Evolutionary conservation across 2,113 vertebrate species (phyloP).

Genomic region (Nestor notabilis): DNA sequence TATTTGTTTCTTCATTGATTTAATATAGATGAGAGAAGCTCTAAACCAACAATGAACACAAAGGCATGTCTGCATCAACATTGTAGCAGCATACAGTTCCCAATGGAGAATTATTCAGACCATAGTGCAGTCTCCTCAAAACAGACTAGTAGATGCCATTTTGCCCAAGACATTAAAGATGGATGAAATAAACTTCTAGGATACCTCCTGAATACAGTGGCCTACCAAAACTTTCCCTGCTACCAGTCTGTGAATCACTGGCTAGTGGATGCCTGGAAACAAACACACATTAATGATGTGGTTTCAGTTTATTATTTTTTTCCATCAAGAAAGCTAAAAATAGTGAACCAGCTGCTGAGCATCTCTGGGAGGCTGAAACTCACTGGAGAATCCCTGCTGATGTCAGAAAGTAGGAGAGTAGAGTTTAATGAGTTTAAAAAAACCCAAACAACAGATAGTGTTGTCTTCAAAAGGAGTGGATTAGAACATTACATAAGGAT

Average conservation of each 20-base stretch:
- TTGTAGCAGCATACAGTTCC: neutral
- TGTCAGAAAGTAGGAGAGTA: constrained; percentile 5
- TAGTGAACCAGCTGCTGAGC: constrained; percentile 29
- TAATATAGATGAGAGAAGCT: neutral
- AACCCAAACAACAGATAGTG: neutral
- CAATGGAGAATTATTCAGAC: neutral
- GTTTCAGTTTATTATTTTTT: neutral
- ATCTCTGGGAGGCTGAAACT: neutral
- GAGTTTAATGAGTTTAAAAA: neutral
- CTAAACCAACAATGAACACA: neutral
- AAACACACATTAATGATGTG: neutral
- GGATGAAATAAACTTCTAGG: constrained; percentile 10
- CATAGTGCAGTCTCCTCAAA: neutral
- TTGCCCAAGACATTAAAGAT: neutral
- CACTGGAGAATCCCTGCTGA: constrained; percentile 35
- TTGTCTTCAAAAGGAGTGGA: neutral
- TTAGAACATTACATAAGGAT: neutral
- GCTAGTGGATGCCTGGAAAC: neutral
- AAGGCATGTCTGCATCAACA: neutral
- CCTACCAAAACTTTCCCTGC: neutral
- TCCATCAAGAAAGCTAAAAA: neutral
- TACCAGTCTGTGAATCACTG: neutral
- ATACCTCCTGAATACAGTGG: neutral
- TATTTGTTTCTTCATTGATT: neutral
- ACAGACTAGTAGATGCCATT: neutral